Base-by-base conservation (phyloP, 1,140 invertebrate species). In the Micrasema longulum region DNA sequence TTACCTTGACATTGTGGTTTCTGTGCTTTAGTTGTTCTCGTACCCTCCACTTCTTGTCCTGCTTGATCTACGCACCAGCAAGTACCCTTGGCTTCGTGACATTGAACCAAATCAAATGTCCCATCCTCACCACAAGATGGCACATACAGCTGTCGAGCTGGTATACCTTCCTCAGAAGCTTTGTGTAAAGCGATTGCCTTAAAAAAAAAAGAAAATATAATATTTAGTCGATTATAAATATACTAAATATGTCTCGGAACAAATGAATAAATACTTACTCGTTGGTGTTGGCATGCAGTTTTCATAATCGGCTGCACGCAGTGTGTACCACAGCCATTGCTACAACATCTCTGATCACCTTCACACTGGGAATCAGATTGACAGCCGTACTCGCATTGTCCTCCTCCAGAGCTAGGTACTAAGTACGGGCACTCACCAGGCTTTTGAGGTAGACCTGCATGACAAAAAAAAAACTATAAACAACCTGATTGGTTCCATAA, bases 21-120 rank as follows among this genome's bases (percentile, higher is more conserved):
- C 1, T 72, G 62, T 0, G 82, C 83, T 69, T 80, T 78, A 22
- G 81, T 78, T 0, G 84, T 82, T 5, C 87, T 79, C 0, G 88
- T 90, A 31, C 89, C 85, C 4, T 89, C 86, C n/a, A 93, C 82
- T 81, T 95, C 94, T 48, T 92, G 91, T 0, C 95, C 95, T 76
- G 91, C 89, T 36, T 89, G 85, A 76, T 97, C 94, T 0, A 96
- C 94, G 82, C 95, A 97, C 95, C 95, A 97, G 79, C 95, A 97
- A 74, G 91, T 87, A 6, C 90, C 90, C 31, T 88, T 88, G 5
- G 89, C 87, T 0, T 88, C 87, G 78, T 93, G 89, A 79, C 95
- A 97, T 77, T 97, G 95, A 4, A 94, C 89, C 1, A 87, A 80
- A 60, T 91, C 87, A 81, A 92, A 97, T 16, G 87, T 88, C 4